phyloP scores from a whole-genome alignment of 2,113 vertebrate species.

The Hepsetus odoe region DNA sequence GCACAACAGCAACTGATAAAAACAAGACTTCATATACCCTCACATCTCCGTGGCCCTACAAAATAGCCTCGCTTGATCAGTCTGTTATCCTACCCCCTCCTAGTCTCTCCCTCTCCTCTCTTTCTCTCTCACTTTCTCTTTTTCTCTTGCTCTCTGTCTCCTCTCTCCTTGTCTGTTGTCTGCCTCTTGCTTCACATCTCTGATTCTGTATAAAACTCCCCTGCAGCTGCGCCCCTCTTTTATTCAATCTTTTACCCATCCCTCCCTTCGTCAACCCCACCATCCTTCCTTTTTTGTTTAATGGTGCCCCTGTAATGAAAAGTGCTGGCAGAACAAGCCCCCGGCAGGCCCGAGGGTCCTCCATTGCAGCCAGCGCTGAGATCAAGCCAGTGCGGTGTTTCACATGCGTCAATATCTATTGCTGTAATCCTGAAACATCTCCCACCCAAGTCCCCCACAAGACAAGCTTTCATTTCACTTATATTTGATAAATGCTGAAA shows the following conservation, averaged over 20 bases:
- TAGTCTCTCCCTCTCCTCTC: conserved; percentile 10
- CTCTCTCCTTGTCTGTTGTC: conserved; percentile 38
- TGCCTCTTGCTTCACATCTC: conserved; percentile 58
- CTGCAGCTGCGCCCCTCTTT: conserved; percentile 57
- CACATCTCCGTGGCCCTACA: conserved; percentile 74
- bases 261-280: conserved; percentile 45
- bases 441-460: conserved; percentile 40
- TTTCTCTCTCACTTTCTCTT: conserved; percentile 13
- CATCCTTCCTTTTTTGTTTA: conserved; percentile 62
- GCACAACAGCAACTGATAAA: conserved; percentile 76
- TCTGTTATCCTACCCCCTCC: conserved; percentile 67
- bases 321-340: conserved; percentile 69
- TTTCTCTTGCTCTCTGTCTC: conserved; percentile 30
- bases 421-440: conserved; percentile 67
- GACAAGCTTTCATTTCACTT: conserved; percentile 55
- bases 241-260: conserved; percentile 8
- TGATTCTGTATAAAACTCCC: conserved; percentile 67
- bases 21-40: conserved; percentile 79
- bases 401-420: conserved; percentile 71
- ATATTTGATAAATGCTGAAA: conserved; percentile 55
- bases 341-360: conserved; percentile 69
- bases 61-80: conserved; percentile 80
- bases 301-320: conserved; percentile 73
- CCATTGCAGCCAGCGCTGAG: conserved; percentile 64
- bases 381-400: conserved; percentile 72